Conservation (phyloP, 1,140 invertebrate species). For the Aphidius gifuensis region DNA sequence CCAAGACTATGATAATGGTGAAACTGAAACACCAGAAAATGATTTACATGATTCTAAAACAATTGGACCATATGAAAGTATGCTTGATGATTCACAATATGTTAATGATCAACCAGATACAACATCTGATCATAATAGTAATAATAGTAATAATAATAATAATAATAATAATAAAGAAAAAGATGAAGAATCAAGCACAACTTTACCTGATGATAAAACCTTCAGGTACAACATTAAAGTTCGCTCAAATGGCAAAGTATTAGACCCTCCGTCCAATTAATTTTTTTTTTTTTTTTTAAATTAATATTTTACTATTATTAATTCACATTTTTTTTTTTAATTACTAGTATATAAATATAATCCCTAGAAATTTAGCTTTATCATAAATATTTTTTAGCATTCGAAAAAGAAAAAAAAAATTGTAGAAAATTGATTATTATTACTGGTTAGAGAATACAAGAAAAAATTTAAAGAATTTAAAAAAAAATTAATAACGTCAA, state of each 20-base stretch:
- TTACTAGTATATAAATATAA: not conserved
- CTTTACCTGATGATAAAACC: conserved; percentile 50
- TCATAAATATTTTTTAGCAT: not conserved
- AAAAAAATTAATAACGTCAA: not conserved
- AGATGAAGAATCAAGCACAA: conserved; percentile 51
- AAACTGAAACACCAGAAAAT: conserved; percentile 16
- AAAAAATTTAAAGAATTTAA: not conserved
- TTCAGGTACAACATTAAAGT: conserved; percentile 54
- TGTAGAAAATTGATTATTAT: too few relatives aligned
- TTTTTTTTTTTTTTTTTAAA: conserved; percentile 18
- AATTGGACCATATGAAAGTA: conserved; percentile 48
- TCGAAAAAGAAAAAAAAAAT: not conserved
- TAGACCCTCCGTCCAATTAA: conserved; percentile 55
- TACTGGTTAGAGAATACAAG: too few relatives aligned
- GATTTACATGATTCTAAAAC: conserved; percentile 39
- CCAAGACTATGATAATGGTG: conserved; percentile 12
- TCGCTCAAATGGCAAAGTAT: conserved; percentile 54
- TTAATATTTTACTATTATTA: not conserved
- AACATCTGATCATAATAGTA: not conserved
- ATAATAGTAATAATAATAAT: conserved; percentile 41
- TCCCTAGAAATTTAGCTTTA: not conserved
- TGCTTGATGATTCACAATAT: conserved; percentile 34
- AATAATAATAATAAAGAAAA: conserved; percentile 29
- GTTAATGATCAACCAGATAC: conserved; percentile 43
- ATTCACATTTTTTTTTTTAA: too few relatives aligned